phyloP scores from a whole-genome alignment of 1,140 invertebrate genomes.

The Drosophila mojavensis region DNA sequence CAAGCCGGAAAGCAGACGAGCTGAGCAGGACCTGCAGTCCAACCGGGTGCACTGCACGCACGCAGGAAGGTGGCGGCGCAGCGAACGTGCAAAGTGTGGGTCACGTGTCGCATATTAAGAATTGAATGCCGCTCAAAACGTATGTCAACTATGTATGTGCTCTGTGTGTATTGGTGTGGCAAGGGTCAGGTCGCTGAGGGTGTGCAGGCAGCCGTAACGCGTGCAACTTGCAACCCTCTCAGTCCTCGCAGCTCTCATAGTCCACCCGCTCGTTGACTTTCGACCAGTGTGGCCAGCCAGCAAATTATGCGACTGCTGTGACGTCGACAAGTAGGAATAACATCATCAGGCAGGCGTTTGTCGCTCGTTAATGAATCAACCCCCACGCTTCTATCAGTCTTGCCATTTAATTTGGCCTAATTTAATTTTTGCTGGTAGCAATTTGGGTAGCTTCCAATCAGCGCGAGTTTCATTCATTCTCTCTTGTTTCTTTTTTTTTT shows the following conservation, averaged over 20 bases:
- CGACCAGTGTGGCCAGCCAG: slow-evolving; percentile 68
- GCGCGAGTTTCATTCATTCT: not conserved
- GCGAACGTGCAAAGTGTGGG: slow-evolving; percentile 74
- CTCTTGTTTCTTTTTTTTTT: too few relatives aligned
- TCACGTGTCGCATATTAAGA: slow-evolving; percentile 78
- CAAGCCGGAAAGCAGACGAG: slow-evolving; percentile 68
- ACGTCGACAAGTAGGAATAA: slow-evolving; percentile 56
- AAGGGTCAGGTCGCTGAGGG: slow-evolving; percentile 52
- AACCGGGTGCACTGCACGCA: slow-evolving; percentile 26
- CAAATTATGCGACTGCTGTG: slow-evolving; percentile 52
- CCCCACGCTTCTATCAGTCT: slow-evolving; percentile 14
- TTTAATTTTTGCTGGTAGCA: slow-evolving; percentile 75
- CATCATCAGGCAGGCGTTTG: slow-evolving; percentile 66
- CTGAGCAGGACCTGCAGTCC: slow-evolving; percentile 66
- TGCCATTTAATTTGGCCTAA: slow-evolving; percentile 74
- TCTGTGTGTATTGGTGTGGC: slow-evolving; percentile 22
- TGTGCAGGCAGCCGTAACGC: slow-evolving; percentile 73
- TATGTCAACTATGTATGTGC: slow-evolving; percentile 63
- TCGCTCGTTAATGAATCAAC: slow-evolving; percentile 65
- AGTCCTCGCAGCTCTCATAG: not conserved
- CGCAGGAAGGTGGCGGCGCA: slow-evolving; percentile 51
- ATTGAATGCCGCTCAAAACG: slow-evolving; percentile 74
- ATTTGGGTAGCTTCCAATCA: slow-evolving; percentile 24
- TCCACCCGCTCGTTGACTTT: slow-evolving; percentile 54
- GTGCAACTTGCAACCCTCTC: slow-evolving; percentile 55